A percentile compares a stretch with the other conserved stretches of the same genome.
These are phyloP conservation scores for Phylloscopus collybita DNA, from an alignment of 2,797 vertebrate genomes.

Conservation along the genomic window DNA sequence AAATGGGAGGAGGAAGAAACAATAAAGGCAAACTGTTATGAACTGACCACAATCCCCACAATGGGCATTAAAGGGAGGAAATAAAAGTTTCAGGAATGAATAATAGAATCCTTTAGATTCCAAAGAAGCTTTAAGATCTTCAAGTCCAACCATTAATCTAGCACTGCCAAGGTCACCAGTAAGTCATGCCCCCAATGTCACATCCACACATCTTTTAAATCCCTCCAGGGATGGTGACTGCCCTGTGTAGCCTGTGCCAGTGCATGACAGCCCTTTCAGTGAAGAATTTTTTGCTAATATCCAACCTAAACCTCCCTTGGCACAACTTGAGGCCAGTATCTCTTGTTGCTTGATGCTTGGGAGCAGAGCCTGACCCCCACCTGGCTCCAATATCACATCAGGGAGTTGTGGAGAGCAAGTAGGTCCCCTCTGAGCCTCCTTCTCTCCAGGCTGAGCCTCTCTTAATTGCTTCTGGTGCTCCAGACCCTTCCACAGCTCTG, in stretches of 20 bases:
- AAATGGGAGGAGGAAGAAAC: neutral
- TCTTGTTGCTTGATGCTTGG: neutral
- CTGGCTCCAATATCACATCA: neutral
- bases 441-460: neutral
- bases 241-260: neutral
- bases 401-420: neutral
- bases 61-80: neutral
- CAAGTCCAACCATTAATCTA: neutral
- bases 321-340: neutral
- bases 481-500: neutral
- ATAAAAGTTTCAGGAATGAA: neutral
- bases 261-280: neutral
- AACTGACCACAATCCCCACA: neutral
- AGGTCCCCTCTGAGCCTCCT: neutral
- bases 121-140: neutral
- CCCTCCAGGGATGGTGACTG: neutral
- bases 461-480: neutral
- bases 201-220: neutral
- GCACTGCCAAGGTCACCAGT: neutral
- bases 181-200: neutral
- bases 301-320: neutral
- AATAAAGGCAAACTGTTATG: neutral
- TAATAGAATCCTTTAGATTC: neutral
- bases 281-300: neutral
- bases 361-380: neutral